Base-by-base conservation (phyloP, 2,888 invertebrate species). In the Tromatobia lineatoria region DNA sequence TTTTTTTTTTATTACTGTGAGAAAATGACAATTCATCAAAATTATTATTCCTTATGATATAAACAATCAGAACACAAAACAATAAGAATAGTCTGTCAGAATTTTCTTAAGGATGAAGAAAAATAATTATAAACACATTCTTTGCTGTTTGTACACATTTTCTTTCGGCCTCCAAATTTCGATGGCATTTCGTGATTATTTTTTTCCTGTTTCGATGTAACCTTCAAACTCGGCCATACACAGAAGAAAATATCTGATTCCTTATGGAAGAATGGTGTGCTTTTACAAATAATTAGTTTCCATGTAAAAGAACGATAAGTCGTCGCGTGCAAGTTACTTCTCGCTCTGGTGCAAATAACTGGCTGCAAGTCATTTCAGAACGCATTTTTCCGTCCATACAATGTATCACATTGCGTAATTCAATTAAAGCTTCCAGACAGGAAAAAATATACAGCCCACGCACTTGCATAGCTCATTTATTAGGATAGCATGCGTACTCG, bases 401-500 rank as follows among this genome's bases (percentile, higher is more conserved):
- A 25, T 61, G 59, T 61, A 34, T 61, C 34, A 61, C 59, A 34
- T 34, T 61, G 59, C 15, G 10, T n/a, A 61, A 61, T 61, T 34
- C 59, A 61, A 61, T 61, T 61, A 61, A 10, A 6, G 34, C 29
- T 18, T 34, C 57, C 6, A 59, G 57, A 15, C 57, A 59, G 57
- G n/a, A 59, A 59, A 59, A 59, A 59, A 59, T 15, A 29, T 59
- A 29, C 29, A 15, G 57, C 15, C 57, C 15, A 29, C 57, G 29
- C 25, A 25, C 25, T 23, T 15, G 57, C 11, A 10, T 15, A 61
- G 10, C 34, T 29, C 34, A 8, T 15, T 61, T 2, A 61, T 61
- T 29, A 2, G 15, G n/a, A n/a, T 34, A 7, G 18, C 59, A n/a
- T 61, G 18, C 59, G n/a, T 15, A 23, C 34, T 34, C 10, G 15